Percentiles rank a stretch among this genome's conserved stretches.
These are phyloP conservation scores for Umimayanthus chanpuru DNA, from an alignment of 92 coral and sea anemone genomes.

Conservation along the genomic window DNA sequence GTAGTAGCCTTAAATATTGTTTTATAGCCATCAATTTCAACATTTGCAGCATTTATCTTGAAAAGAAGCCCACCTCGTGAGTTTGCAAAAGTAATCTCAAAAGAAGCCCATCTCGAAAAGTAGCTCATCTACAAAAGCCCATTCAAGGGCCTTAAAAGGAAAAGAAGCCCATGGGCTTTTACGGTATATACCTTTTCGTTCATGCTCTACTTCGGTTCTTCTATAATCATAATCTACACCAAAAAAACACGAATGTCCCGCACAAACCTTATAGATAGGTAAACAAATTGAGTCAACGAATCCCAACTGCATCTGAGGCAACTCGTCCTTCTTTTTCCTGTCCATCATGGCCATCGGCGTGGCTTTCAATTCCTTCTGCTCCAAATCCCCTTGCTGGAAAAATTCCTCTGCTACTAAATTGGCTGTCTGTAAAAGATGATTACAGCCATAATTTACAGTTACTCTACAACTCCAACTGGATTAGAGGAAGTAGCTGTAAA, in stretches of 20 bases:
- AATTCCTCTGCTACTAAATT: conserved; percentile 97
- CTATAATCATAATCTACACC: neutral
- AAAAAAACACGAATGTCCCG: neutral
- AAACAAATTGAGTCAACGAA: conserved; percentile 95
- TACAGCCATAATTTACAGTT: neutral
- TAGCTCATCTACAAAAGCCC: too few relatives aligned
- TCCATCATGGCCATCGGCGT: conserved; percentile 99
- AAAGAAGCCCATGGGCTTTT: too few relatives aligned
- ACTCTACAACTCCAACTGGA: neutral
- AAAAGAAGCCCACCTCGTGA: too few relatives aligned
- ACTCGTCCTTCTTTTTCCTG: conserved; percentile 94
- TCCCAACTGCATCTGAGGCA: conserved; percentile 98
- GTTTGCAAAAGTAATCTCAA: too few relatives aligned
- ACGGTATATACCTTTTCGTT: too few relatives aligned
- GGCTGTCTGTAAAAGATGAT: conserved; percentile 74
- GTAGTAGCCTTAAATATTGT: too few relatives aligned
- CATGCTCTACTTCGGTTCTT: neutral
- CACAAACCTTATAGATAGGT: conserved; percentile 91
- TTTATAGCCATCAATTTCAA: too few relatives aligned
- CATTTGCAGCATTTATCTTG: too few relatives aligned
- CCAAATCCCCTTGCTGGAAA: conserved; percentile 98
- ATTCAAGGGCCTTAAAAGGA: too few relatives aligned
- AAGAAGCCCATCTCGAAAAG: too few relatives aligned
- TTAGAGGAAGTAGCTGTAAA: neutral
- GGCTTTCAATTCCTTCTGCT: conserved; percentile 88